Evolutionary conservation across 1,140 invertebrate species (phyloP).

Genomic region (Protaetia brevitarsis): DNA sequence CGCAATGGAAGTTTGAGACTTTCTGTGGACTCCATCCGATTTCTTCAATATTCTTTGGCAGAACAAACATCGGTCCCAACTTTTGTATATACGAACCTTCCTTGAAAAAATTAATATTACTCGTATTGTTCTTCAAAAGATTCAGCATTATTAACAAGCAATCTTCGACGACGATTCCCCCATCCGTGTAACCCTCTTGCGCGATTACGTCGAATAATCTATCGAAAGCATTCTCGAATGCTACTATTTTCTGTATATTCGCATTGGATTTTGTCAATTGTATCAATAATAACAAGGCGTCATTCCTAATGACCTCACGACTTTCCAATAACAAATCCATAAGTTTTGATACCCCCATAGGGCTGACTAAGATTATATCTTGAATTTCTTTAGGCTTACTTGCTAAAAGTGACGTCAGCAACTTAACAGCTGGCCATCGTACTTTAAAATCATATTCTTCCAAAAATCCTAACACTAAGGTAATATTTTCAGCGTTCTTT

Average conservation of each 20-base stretch:
- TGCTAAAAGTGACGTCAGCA: constrained; percentile 76
- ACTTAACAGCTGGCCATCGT: constrained; percentile 79
- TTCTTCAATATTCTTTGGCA: constrained; percentile 68
- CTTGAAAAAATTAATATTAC: constrained; percentile 98
- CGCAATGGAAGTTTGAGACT: constrained; percentile 89
- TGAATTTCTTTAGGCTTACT: constrained; percentile 91
- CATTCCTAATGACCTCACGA: constrained; percentile 95
- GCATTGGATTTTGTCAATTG: constrained; percentile 94
- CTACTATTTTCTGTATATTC: constrained; percentile 99
- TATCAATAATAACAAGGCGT: constrained; percentile 88
- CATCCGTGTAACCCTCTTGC: constrained; percentile 91
- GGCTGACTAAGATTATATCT: constrained; percentile 90
- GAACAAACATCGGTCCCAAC: constrained; percentile 81
- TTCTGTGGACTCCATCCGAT: constrained; percentile 91
- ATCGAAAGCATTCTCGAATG: constrained; percentile 99
- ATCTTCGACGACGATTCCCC: constrained; percentile 97
- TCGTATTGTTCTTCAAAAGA: constrained; percentile 90
- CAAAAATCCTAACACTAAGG: constrained; percentile 79
- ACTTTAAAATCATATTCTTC: constrained; percentile 94
- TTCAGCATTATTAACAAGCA: constrained; percentile 94
- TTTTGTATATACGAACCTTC: constrained; percentile 93
- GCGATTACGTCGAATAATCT: constrained; percentile 89
- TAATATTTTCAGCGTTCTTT: constrained; percentile 85
- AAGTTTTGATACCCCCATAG: constrained; percentile 95
- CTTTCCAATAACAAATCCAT: constrained; percentile 94